A percentile compares a stretch with the other conserved stretches of the same genome.
phyloP scores from a whole-genome alignment of 2,888 invertebrate genomes.

The Anaspis maculata region DNA sequence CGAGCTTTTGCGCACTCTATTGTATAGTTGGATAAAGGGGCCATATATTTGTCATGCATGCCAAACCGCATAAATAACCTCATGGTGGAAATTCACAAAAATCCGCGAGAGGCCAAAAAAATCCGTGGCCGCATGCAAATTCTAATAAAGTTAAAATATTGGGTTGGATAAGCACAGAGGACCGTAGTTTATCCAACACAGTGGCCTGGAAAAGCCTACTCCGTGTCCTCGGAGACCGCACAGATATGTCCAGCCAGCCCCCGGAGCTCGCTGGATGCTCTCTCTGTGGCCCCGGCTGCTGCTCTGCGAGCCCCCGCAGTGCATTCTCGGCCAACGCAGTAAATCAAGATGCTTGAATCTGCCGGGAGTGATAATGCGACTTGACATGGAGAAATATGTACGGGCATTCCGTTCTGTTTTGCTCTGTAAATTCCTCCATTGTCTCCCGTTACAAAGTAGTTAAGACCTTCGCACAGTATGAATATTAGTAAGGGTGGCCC shows the following conservation, averaged over 20 bases:
- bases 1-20: too few relatives aligned
- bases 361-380: constrained; percentile 32
- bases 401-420: constrained; percentile 23
- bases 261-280: too few relatives aligned
- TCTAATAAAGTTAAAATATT: constrained; percentile 16
- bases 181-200: constrained; percentile 14
- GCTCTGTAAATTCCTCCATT: constrained; percentile 21
- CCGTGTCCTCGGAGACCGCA: constrained; percentile 16
- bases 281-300: too few relatives aligned
- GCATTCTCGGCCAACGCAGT: constrained; percentile 19
- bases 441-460: constrained; percentile 23
- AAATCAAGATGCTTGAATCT: constrained; percentile 31
- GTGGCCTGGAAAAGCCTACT: constrained; percentile 12
- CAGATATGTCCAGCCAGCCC: constrained; percentile 16
- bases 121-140: constrained; percentile 12
- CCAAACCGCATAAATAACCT: too few relatives aligned
- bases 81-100: background rate
- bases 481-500: constrained; percentile 15
- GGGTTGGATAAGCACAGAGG: constrained; percentile 12
- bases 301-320: too few relatives aligned
- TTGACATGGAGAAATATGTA: constrained; percentile 28
- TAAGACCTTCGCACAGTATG: constrained; percentile 18
- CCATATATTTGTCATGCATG: too few relatives aligned
- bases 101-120: background rate
- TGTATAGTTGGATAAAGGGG: too few relatives aligned